These are phyloP conservation scores for Dasypus novemcinctus DNA, from an alignment of 2,113 vertebrate genomes.

Conservation along the genomic window DNA sequence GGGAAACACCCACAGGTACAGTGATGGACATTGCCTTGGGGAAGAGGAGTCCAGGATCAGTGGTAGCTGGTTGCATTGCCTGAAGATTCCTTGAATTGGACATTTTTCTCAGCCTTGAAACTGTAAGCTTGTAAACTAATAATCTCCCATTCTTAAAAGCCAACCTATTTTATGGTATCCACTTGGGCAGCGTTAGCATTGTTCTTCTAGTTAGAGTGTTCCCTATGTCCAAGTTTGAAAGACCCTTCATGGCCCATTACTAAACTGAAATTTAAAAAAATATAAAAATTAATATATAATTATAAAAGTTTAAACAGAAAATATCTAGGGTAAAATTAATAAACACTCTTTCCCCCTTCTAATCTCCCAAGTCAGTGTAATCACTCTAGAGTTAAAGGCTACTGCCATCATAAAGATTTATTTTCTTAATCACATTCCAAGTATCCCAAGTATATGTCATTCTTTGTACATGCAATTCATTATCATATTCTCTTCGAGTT, in stretches of 20 bases:
- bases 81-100: too few species aligned
- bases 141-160: too few species aligned
- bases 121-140: too few species aligned
- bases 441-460: fast-evolving
- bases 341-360: fast-evolving
- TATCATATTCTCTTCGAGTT: fast-evolving
- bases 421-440: too few species aligned
- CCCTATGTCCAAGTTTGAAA: neutral
- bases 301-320: neutral
- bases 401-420: neutral
- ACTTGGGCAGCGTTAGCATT: too few species aligned
- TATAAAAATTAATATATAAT: fast-evolving
- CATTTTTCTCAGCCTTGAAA: too few species aligned
- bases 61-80: too few species aligned
- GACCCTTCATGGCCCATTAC: neutral
- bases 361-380: fast-evolving
- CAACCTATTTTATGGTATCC: too few species aligned
- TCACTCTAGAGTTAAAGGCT: fast-evolving
- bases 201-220: neutral
- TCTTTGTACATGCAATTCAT: fast-evolving
- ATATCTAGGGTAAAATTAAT: fast-evolving
- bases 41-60: too few species aligned
- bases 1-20: too few species aligned
- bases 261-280: neutral
- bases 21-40: too few species aligned